phyloP scores from a whole-genome alignment of 2,113 vertebrate species.

The Psammodynastes pulverulentus region DNA sequence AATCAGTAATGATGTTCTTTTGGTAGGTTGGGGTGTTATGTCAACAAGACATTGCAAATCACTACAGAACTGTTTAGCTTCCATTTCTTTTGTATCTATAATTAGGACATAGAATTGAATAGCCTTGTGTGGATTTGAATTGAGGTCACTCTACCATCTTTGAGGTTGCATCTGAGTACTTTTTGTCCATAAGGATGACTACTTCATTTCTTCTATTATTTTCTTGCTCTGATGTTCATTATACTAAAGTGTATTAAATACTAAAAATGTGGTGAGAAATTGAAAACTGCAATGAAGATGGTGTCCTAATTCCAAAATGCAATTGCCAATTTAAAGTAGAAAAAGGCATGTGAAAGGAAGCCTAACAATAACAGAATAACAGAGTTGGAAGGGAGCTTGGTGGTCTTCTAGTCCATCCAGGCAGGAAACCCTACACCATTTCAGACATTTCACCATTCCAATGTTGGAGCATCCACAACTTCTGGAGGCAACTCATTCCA shows the following conservation, averaged over 20 bases:
- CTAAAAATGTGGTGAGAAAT: neutral
- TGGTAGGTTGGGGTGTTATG: neutral
- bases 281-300: neutral
- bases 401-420: neutral
- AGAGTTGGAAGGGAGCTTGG: neutral
- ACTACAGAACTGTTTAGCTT: neutral
- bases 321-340: neutral
- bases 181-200: neutral
- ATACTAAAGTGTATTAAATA: neutral
- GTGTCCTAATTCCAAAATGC: neutral
- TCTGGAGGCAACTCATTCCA: neutral
- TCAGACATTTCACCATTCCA: neutral
- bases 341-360: neutral
- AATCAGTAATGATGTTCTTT: neutral
- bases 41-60: neutral
- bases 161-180: neutral
- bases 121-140: neutral
- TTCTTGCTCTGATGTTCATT: neutral
- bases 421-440: neutral
- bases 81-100: neutral
- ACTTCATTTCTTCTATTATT: neutral
- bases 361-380: neutral
- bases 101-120: neutral
- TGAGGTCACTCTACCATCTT: neutral
- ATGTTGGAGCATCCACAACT: neutral